Conservation (phyloP, 2,797 vertebrate species). For the Petrocephalus schoutedeni region DNA sequence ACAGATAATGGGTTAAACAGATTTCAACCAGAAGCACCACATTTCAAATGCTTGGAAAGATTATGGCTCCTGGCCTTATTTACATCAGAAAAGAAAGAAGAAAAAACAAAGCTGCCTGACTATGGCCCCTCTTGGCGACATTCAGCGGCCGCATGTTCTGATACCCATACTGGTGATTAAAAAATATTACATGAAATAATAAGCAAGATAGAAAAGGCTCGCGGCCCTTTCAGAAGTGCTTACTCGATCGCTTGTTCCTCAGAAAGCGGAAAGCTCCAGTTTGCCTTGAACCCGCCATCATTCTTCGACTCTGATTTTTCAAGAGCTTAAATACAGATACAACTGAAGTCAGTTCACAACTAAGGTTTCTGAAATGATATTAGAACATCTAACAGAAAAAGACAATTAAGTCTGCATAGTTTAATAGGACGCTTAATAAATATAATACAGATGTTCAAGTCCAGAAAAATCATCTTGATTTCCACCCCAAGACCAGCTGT, state of each 20-base stretch:
- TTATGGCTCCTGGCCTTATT: not conserved
- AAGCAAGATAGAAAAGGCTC: not conserved
- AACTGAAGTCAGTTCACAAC: slow-evolving; percentile 42
- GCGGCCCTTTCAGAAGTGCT: slow-evolving; percentile 54
- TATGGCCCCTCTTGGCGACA: not conserved
- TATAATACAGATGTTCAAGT: not conserved
- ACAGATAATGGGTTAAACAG: not conserved
- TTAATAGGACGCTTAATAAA: not conserved
- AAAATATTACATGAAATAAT: not conserved
- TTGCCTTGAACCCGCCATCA: slow-evolving; percentile 90
- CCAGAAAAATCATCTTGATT: not conserved
- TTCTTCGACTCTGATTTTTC: slow-evolving; percentile 78
- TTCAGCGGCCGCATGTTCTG: not conserved
- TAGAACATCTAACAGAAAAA: not conserved
- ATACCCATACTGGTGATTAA: not conserved
- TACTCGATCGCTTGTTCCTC: slow-evolving; percentile 87
- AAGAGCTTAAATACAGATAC: slow-evolving; percentile 78
- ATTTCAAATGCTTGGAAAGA: not conserved
- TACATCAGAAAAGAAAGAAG: not conserved
- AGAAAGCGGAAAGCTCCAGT: slow-evolving; percentile 82
- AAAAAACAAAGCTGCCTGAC: not conserved
- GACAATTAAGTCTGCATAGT: not conserved
- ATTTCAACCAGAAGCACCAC: not conserved
- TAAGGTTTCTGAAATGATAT: slow-evolving; percentile 2
- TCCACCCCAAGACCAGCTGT: not conserved